phyloP scores from a whole-genome alignment of 2,888 invertebrate species.

The Pristionchus fissidentatus region DNA sequence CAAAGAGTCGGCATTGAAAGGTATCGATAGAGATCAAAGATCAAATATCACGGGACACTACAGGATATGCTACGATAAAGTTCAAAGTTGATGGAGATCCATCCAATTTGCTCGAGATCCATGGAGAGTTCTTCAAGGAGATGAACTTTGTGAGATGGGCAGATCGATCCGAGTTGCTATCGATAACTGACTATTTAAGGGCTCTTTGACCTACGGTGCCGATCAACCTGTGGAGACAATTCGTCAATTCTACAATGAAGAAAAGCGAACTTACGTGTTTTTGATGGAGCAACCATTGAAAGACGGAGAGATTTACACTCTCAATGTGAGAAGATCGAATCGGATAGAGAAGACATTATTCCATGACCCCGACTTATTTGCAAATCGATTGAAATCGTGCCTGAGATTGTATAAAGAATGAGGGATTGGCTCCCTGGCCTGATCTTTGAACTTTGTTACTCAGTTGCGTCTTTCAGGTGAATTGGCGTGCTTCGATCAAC shows the following conservation, averaged over 20 bases:
- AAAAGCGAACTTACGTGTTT: neutral
- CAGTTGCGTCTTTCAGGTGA: too few relatives aligned
- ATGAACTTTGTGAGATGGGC: neutral
- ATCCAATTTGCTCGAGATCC: neutral
- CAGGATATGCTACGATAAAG: neutral
- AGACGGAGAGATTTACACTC: neutral
- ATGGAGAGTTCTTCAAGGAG: neutral
- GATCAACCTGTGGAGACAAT: neutral
- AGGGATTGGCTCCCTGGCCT: too few relatives aligned
- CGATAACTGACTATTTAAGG: neutral
- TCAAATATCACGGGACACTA: neutral
- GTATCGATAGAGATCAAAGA: constrained; percentile 14
- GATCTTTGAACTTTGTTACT: too few relatives aligned
- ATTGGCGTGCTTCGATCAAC: neutral
- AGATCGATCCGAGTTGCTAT: too few relatives aligned
- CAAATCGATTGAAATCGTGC: too few relatives aligned
- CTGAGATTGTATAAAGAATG: too few relatives aligned
- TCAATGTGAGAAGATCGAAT: neutral
- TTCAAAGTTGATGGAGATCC: neutral
- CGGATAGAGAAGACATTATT: neutral
- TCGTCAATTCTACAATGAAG: neutral
- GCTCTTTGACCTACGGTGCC: neutral
- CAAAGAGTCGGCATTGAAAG: neutral
- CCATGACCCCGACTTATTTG: too few relatives aligned
- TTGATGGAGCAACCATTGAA: neutral